Evolutionary conservation across 23 tunicate species (phyloP), one percentile per base, ranked within the genome.

Genomic region (Corella eumyota): DNA sequence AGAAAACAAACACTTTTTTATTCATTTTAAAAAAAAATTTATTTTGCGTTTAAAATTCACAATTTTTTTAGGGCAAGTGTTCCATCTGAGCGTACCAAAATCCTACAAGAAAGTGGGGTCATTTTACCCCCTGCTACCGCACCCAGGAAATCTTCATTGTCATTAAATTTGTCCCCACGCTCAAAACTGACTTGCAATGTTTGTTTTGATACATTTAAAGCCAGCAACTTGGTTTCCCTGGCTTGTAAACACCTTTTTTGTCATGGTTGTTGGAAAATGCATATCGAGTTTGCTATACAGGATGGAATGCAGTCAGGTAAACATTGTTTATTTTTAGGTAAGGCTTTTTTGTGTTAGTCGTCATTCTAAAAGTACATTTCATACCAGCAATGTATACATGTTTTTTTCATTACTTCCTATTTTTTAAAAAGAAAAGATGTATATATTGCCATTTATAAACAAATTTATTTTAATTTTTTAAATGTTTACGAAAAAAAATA

Each of bases 211-310:
- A 36, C 21, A 11, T 60, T 62, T 38, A 30, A 44, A 6, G 5
- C 51, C 15, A 31, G 45, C 6, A 57, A 50, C 20, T 34, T 75
- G 19, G 44, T 59, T 3, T 36, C 77, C 44, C 35, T 82, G n/a
- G 46, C 74, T 17, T 90, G 97, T 61, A 26, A 51, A 5, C 97
- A 90, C 58, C 28, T 34, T 33, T 90, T 80, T 70, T 90, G 97
- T 61, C 60, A 49, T 0, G 75, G 64, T 3, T 90, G 97, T 58
- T 90, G 97, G 97, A 58, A 32, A 6, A 57, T 25, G 35, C 97
- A 90, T 57, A 64, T 75, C 5, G 78, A 69, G 17, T 54, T 61
- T 40, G 49, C 46, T 38, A 69, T 84, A 2, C 34, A 37, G 29
- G 73, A 75, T 55, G 94, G 94, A 6, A 56, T 84, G 83, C 60